Evolutionary conservation across 2,113 vertebrate species (phyloP), one percentile per base, ranked within the genome.

Genomic region (Ochotona curzoniae): DNA sequence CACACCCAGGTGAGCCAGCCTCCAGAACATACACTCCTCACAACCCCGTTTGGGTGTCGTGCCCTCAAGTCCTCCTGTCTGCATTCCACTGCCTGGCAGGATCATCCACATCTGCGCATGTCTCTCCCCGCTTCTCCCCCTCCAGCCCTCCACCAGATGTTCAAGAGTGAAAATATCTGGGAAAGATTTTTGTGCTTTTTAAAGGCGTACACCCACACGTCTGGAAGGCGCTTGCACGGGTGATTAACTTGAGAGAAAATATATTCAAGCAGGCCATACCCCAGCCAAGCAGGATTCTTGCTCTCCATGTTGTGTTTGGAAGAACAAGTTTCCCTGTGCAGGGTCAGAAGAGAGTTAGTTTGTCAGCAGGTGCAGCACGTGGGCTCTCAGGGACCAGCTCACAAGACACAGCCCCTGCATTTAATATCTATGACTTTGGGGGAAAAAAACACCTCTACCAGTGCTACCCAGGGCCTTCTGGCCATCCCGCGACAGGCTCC

Each of bases 361-460:
- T 83, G 86, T 83, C 70, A 92, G 91, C 70, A 80, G 0, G 0
- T 92, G n/a, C 20, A 83, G 23, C 32, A 66, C 26, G 35, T 66
- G 83, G 70, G 15, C 73, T 93, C 83, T 93, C 94, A 14, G 17
- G 23, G 61, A 57, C 21, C 85, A 15, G 76, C 64, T 78, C 93
- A 11, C 2, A 66, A 38, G 67, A 70, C 14, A 28, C 25, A 38
- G 35, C 25, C 66, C 84, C 61, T 57, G 26, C n/a, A 4, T 69
- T 81, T 69, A 83, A 94, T 95, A 94, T 92, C 87, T 67, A 80
- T 89, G 96, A 90, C 75, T 76, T 91, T 90, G 95, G 96, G 87
- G 88, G 93, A 93, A 96, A 93, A 96, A 97, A 96, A 90, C 87
- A 85, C 84, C 95, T 90, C 92, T 78, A 80, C 69, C 87, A 91